Conservation (phyloP, 2,797 vertebrate species). For the Danionella dracula region DNA sequence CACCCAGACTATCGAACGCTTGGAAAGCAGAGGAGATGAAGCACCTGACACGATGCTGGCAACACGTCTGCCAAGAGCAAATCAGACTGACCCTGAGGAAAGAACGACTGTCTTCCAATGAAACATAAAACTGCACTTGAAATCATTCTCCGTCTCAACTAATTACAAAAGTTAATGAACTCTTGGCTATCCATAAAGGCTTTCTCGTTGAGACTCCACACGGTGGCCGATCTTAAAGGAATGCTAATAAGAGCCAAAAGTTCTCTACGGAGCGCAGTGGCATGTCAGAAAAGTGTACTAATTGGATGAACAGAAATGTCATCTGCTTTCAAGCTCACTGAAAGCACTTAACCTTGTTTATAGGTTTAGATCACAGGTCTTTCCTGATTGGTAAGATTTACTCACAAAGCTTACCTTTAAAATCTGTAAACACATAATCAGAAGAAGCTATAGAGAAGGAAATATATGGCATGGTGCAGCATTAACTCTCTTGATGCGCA, state of each 20-base stretch:
- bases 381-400: background rate
- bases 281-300: constrained; percentile 1
- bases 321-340: background rate
- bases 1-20: constrained; percentile 10
- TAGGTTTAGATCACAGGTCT: background rate
- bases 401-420: background rate
- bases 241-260: constrained; percentile 10
- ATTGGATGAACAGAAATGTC: constrained; percentile 12
- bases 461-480: too few relatives aligned
- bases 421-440: too few relatives aligned
- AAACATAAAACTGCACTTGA: constrained; percentile 9
- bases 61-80: background rate
- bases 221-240: constrained; percentile 4
- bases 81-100: background rate
- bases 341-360: background rate
- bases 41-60: constrained; percentile 8
- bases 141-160: background rate
- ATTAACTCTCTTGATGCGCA: too few relatives aligned
- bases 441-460: too few relatives aligned
- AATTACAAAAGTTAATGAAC: constrained; percentile 23
- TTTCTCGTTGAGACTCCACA: constrained; percentile 13
- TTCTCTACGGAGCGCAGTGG: background rate
- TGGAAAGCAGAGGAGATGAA: constrained; percentile 16
- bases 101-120: background rate
- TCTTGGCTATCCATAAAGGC: constrained; percentile 9